Conservation (phyloP, 2,797 vertebrate genomes). For the Clarias fuscus region DNA sequence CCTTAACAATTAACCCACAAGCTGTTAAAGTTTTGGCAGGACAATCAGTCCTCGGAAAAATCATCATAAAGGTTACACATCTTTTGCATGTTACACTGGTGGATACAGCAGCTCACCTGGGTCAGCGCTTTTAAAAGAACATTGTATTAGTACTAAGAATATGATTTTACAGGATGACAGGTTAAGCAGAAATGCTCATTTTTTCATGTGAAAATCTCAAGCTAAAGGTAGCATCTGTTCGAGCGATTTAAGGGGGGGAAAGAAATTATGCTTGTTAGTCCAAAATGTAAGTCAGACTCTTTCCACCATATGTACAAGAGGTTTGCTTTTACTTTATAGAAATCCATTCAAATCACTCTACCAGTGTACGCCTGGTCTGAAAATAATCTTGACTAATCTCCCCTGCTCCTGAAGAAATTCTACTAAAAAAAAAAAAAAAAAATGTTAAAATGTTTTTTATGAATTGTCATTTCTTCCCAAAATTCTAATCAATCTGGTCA, state of each 20-base stretch:
- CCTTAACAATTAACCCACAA: constrained; percentile 81
- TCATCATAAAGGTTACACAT: constrained; percentile 72
- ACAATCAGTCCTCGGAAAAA: constrained; percentile 71
- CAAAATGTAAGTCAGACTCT: not conserved
- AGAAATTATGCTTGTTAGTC: not conserved
- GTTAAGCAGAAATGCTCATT: not conserved
- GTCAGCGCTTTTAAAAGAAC: not conserved
- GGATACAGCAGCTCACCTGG: constrained; percentile 64
- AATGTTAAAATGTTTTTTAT: too few relatives aligned
- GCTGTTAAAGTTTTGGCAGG: constrained; percentile 76
- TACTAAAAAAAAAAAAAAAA: too few relatives aligned
- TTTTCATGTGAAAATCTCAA: not conserved
- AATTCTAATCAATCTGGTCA: not conserved
- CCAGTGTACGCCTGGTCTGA: not conserved
- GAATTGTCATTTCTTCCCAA: too few relatives aligned
- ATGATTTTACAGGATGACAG: not conserved
- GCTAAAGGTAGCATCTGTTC: not conserved
- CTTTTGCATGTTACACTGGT: constrained; percentile 60
- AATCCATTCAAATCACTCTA: not conserved
- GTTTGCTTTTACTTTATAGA: not conserved
- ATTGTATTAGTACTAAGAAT: not conserved
- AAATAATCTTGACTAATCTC: not conserved
- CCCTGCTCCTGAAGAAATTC: not conserved
- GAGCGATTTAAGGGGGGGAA: not conserved
- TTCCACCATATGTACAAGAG: not conserved